Percentiles rank a stretch among this genome's conserved stretches.
phyloP scores from a whole-genome alignment of 2,113 vertebrate species.

The Dicaeum eximium region DNA sequence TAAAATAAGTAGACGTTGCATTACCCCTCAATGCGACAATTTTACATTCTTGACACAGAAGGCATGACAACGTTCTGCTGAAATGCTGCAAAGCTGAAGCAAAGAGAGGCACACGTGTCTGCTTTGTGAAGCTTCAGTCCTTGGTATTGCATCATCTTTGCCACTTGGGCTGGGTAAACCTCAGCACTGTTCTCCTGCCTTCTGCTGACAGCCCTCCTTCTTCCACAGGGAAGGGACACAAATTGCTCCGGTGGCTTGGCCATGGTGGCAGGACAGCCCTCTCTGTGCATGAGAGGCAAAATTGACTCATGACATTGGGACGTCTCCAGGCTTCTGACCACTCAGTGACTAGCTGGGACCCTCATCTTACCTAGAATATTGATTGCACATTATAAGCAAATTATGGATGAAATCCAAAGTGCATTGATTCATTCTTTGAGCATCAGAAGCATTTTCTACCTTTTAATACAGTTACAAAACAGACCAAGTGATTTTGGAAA shows the following conservation, averaged over 20 bases:
- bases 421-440: neutral
- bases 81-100: neutral
- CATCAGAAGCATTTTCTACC: neutral
- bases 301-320: neutral
- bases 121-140: neutral
- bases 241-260: neutral
- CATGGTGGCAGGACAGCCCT: neutral
- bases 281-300: neutral
- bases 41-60: slow-evolving; percentile 13
- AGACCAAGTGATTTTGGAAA: neutral
- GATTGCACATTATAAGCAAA: neutral
- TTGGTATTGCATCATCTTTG: neutral
- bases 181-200: neutral
- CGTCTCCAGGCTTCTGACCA: neutral
- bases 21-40: neutral
- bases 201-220: neutral
- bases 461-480: neutral
- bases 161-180: neutral
- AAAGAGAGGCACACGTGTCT: neutral
- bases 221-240: neutral
- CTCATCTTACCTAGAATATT: neutral
- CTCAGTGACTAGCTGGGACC: neutral
- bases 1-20: slow-evolving; percentile 23
- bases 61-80: neutral
- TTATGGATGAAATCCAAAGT: neutral